Base-by-base conservation (phyloP, 64 coral and sea anemone genomes). In the Pachyseris speciosa region DNA sequence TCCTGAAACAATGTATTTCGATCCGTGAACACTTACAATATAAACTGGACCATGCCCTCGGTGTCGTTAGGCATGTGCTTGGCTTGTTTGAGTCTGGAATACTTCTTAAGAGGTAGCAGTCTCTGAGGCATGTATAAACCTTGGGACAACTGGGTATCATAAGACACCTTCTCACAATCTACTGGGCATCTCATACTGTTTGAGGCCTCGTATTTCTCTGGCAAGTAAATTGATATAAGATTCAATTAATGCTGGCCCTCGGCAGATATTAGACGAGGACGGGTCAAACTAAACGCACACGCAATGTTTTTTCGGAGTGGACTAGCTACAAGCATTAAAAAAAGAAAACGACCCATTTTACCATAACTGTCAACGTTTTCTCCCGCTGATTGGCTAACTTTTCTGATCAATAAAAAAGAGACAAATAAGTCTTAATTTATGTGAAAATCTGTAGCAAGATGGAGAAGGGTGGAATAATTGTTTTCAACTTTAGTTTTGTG, bases 61-160 rank as follows among this genome's bases (percentile, higher is more conserved):
- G 89, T 92, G 28, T 84, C 68, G 30, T 92, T 92, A 28, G 89
- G 89, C 36, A 92, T 84, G 41, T 75, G 28, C 24, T 74, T 84
- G 34, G 79, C 47, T 60, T 33, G 11, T 13, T 4, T 38, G 19
- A 92, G 68, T 11, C 74, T 60, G 13, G 41, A 13, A 63, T 92
- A 22, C 34, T 84, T 92, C 15, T 20, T 10, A 6, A 92, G 9
- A 6, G 89, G 79, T 29, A 92, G 6, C 9, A 92, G 57, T 66
- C 64, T 84, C 25, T 92, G 89, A 29, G 89, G 89, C 30, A 92
- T 2, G 64, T 60, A 92, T 11, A 92, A 50, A 73, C 79, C 78
- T 63, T 48, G 24, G 10, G 89, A 92, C 15, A 92, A 29, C 33
- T 74, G 60, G 13, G 89, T 37, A 22, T 84, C 37, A 47, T 84